Evolutionary conservation across 2,113 vertebrate genomes (phyloP).

Genomic region (Piprites chloris): DNA sequence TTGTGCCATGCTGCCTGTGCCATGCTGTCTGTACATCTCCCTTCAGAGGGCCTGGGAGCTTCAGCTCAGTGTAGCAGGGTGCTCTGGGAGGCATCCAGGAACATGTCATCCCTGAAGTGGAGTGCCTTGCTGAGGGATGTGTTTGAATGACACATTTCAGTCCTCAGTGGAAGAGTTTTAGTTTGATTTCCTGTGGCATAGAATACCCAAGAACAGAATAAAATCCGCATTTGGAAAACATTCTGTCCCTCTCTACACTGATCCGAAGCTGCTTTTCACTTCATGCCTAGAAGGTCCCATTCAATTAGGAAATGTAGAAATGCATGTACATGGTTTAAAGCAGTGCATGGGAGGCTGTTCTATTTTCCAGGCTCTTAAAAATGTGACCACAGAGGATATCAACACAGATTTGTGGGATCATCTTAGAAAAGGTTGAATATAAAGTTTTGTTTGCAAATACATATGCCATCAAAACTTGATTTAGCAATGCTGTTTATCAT

Average conservation of each 20-base stretch:
- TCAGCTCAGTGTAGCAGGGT: neutral
- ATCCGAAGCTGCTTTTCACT: conserved; percentile 5
- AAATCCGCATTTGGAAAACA: conserved; percentile 39
- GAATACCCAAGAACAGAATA: neutral
- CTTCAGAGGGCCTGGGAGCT: neutral
- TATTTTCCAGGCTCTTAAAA: conserved; percentile 18
- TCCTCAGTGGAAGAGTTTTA: neutral
- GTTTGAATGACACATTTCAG: neutral
- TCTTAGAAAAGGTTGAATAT: conserved; percentile 39
- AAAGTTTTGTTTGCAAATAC: conserved; percentile 56
- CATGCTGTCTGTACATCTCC: neutral
- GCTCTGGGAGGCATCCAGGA: neutral
- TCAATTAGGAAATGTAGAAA: conserved; percentile 43
- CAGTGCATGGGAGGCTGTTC: neutral
- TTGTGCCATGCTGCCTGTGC: neutral
- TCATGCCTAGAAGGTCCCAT: conserved; percentile 9
- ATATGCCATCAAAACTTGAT: conserved; percentile 45
- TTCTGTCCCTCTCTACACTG: neutral
- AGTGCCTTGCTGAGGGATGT: neutral
- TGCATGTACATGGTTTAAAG: conserved; percentile 2
- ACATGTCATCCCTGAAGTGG: neutral
- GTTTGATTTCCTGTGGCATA: conserved; percentile 6
- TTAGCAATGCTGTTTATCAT: conserved; percentile 54
- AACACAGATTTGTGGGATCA: conserved; percentile 37
- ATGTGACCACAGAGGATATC: conserved; percentile 46